Evolutionary conservation across 2,888 invertebrate species (phyloP).

Genomic region (Brassicogethes aeneus): DNA sequence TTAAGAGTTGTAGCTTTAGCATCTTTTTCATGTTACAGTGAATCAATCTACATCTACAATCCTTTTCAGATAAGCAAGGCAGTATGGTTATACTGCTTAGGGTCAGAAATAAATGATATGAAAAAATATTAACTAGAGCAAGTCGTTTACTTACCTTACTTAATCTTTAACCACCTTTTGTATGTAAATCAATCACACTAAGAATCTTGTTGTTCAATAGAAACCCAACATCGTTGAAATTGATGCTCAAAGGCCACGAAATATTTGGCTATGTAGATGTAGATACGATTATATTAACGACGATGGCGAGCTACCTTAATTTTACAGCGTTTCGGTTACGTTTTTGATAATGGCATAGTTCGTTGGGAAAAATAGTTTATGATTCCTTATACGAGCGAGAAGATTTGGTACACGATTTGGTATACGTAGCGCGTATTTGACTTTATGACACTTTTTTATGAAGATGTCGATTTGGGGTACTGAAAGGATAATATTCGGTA

Average conservation of each 20-base stretch:
- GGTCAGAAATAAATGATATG: no score
- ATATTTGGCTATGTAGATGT: conserved; percentile 27
- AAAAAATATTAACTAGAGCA: conserved; percentile 1
- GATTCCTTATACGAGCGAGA: conserved; percentile 33
- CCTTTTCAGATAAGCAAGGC: conserved; percentile 8
- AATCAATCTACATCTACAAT: conserved; percentile 6
- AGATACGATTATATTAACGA: conserved; percentile 32
- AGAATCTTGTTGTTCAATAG: conserved; percentile 32
- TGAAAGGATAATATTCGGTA: no score
- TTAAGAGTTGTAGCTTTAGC: conserved; percentile 9
- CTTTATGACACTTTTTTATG: no score
- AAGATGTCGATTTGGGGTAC: no score
- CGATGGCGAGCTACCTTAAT: conserved; percentile 31
- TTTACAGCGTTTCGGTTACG: conserved; percentile 20
- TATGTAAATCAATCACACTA: conserved; percentile 32
- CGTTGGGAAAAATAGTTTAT: conserved; percentile 38
- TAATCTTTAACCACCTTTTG: conserved; percentile 12
- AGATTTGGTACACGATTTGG: no score
- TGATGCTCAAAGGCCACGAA: conserved; percentile 9
- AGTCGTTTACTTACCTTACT: conserved; percentile 4
- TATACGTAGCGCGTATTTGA: no score
- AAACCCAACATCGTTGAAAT: conserved; percentile 10
- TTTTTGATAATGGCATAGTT: conserved; percentile 10
- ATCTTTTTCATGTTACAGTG: conserved; percentile 1
- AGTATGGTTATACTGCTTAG: no score